These are phyloP conservation scores for Plagodis dolabraria DNA, from an alignment of 2,888 invertebrate genomes.

Conservation along the genomic window DNA sequence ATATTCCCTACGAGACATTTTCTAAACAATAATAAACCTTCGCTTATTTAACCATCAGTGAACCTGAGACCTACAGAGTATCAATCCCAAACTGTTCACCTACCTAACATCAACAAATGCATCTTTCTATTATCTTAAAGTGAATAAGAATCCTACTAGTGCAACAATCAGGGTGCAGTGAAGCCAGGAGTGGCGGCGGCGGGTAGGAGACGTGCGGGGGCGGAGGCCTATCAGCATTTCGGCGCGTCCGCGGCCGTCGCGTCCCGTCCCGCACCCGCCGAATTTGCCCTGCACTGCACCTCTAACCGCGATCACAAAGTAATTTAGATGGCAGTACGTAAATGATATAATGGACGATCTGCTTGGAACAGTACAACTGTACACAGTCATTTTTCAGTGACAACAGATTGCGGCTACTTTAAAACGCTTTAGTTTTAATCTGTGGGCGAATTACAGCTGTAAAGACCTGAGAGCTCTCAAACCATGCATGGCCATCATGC, in stretches of 20 bases:
- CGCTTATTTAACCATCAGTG: neutral
- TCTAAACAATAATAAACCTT: neutral
- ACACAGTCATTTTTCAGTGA: neutral
- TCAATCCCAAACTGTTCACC: neutral
- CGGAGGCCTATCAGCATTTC: slow-evolving; percentile 79
- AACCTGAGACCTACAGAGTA: neutral
- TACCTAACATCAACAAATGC: slow-evolving; percentile 13
- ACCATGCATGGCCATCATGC: slow-evolving; percentile 5
- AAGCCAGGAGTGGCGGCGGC: slow-evolving; percentile 44
- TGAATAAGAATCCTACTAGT: slow-evolving; percentile 35
- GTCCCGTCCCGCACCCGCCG: slow-evolving; percentile 57
- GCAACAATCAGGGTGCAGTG: slow-evolving; percentile 55
- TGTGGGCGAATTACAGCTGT: too few relatives aligned
- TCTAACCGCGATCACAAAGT: slow-evolving; percentile 59
- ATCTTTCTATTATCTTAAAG: slow-evolving; percentile 16
- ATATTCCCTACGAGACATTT: too few relatives aligned
- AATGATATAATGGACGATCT: neutral
- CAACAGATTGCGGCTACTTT: neutral
- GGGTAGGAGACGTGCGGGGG: slow-evolving; percentile 48
- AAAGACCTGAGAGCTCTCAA: too few relatives aligned
- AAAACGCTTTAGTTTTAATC: too few relatives aligned
- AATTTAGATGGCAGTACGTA: slow-evolving; percentile 4
- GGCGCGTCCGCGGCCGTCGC: slow-evolving; percentile 73
- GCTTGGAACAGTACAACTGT: too few relatives aligned
- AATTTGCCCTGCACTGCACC: slow-evolving; percentile 79